Evolutionary conservation across 1,140 invertebrate species (phyloP).

Genomic region (Papilio machaon): DNA sequence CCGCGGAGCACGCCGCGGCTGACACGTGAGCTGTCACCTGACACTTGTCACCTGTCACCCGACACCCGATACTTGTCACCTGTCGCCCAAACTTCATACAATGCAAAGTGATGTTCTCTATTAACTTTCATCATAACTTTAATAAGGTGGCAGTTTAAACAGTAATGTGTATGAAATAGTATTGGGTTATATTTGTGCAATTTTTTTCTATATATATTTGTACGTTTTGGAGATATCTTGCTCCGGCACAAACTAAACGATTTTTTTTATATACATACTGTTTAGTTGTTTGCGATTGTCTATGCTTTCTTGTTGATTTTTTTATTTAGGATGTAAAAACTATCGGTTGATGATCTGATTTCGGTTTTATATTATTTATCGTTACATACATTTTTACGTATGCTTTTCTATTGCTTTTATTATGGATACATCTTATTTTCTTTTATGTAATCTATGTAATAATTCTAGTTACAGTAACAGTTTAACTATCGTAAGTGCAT

Average conservation of each 20-base stretch:
- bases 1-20: slow-evolving; percentile 36
- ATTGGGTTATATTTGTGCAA: slow-evolving; percentile 27
- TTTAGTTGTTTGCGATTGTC: slow-evolving; percentile 1
- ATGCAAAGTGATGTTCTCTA: slow-evolving; percentile 13
- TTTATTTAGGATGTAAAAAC: slow-evolving; percentile 40
- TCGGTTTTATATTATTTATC: slow-evolving; percentile 46
- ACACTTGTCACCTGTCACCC: neutral
- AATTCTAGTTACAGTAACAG: slow-evolving; percentile 55
- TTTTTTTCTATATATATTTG: slow-evolving; percentile 18
- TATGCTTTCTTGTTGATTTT: slow-evolving; percentile 55
- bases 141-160: neutral
- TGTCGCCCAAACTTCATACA: neutral
- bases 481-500: slow-evolving; percentile 75
- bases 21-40: slow-evolving; percentile 12
- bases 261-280: neutral
- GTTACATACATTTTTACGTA: slow-evolving; percentile 55
- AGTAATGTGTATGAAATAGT: neutral
- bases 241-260: slow-evolving; percentile 3
- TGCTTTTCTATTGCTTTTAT: slow-evolving; percentile 61
- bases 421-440: slow-evolving; percentile 47
- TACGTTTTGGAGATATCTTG: neutral
- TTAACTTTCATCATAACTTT: neutral
- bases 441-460: slow-evolving; percentile 49
- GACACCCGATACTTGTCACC: neutral
- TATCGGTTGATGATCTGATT: slow-evolving; percentile 48